These are phyloP conservation scores for Salarias fasciatus DNA, from an alignment of 2,797 vertebrate species.

Conservation along the genomic window DNA sequence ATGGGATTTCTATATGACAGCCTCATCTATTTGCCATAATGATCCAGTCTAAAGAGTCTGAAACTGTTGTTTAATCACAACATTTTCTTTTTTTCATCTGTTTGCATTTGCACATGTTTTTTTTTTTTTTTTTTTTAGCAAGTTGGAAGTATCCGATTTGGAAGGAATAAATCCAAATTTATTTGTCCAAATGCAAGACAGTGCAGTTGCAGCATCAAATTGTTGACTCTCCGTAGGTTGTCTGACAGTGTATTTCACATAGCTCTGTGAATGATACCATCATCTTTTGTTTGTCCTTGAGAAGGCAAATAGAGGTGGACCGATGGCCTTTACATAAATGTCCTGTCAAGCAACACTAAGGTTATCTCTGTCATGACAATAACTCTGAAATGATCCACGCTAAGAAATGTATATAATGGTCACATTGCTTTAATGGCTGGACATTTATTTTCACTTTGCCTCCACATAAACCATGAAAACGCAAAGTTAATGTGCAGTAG, in stretches of 20 bases:
- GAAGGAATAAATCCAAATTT: background rate
- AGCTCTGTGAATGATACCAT: slow-evolving; percentile 13
- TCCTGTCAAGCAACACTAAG: slow-evolving; percentile 44
- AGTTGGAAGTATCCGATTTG: background rate
- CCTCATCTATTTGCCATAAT: slow-evolving; percentile 19
- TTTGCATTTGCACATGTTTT: slow-evolving; percentile 2
- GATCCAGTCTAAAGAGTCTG: slow-evolving; percentile 13
- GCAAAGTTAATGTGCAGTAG: too few relatives aligned
- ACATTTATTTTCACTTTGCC: background rate
- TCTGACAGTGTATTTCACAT: slow-evolving; percentile 17
- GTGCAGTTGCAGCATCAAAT: background rate
- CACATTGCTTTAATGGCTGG: slow-evolving; percentile 1
- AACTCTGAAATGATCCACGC: slow-evolving; percentile 26
- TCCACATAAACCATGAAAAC: background rate
- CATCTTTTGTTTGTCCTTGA: slow-evolving; percentile 15
- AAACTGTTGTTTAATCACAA: slow-evolving; percentile 16
- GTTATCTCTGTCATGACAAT: slow-evolving; percentile 35
- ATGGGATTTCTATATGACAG: slow-evolving; percentile 26
- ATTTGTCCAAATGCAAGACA: slow-evolving; percentile 4
- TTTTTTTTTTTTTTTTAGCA: slow-evolving; percentile 6
- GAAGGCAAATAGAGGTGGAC: slow-evolving; percentile 31
- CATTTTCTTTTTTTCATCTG: slow-evolving; percentile 5
- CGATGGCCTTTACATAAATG: slow-evolving; percentile 32
- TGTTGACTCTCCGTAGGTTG: background rate
- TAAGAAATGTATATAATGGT: slow-evolving; percentile 28